Conservation (phyloP, 2,888 invertebrate genomes). For the Drosophila mercatorum region DNA sequence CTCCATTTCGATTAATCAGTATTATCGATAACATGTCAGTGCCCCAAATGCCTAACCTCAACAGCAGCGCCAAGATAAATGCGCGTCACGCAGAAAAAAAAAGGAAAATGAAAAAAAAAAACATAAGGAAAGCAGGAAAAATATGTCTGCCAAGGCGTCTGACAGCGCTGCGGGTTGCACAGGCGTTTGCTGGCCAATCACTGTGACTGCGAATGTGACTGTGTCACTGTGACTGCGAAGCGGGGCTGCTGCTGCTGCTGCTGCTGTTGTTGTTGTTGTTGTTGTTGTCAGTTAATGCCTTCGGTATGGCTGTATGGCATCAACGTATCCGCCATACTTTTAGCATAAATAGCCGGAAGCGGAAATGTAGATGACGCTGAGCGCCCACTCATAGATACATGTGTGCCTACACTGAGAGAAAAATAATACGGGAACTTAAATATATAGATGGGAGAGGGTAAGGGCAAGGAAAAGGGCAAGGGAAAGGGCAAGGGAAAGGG, state of each 20-base stretch:
- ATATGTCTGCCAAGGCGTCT: slow-evolving; percentile 60
- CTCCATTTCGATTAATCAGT: slow-evolving; percentile 43
- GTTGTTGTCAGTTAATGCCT: slow-evolving; percentile 43
- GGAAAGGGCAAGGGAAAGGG: too few species aligned
- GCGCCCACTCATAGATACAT: slow-evolving; percentile 29
- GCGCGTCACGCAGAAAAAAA: slow-evolving; percentile 7
- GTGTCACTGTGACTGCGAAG: not conserved
- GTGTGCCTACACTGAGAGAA: slow-evolving; percentile 4
- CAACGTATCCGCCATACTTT: slow-evolving; percentile 71
- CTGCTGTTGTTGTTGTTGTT: slow-evolving; percentile 3
- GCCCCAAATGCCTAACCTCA: slow-evolving; percentile 24
- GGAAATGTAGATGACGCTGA: slow-evolving; percentile 74
- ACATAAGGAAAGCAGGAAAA: slow-evolving; percentile 6
- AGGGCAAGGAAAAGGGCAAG: too few species aligned
- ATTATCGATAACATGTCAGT: slow-evolving; percentile 55
- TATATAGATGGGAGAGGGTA: too few species aligned
- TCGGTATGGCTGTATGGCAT: slow-evolving; percentile 21
- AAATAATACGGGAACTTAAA: not conserved
- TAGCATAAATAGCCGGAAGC: slow-evolving; percentile 77
- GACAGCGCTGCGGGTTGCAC: slow-evolving; percentile 65
- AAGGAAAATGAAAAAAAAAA: slow-evolving; percentile 8
- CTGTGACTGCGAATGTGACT: not conserved
- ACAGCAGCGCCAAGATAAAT: slow-evolving; percentile 38
- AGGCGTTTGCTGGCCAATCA: slow-evolving; percentile 8
- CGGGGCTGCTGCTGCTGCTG: not conserved